Percentiles rank a stretch among this genome's conserved stretches.
Conservation (phyloP, 2,797 vertebrate species). For the Gallinago stenura region DNA sequence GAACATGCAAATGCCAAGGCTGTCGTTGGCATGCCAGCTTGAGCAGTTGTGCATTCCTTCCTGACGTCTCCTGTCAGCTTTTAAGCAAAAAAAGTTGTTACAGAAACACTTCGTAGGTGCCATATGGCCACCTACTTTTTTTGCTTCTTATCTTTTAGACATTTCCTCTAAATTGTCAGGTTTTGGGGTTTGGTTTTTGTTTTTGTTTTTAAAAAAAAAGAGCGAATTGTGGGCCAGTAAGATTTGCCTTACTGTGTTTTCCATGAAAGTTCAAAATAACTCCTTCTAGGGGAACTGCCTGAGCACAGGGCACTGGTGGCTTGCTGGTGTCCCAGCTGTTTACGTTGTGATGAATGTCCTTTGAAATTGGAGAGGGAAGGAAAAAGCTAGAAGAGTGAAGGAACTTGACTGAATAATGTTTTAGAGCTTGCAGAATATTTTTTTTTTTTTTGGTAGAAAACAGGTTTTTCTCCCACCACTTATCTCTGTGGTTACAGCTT, state of each 20-base stretch:
- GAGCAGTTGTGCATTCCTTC: neutral
- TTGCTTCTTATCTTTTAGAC: neutral
- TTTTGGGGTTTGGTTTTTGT: no score
- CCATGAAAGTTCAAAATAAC: neutral
- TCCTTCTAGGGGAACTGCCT: neutral
- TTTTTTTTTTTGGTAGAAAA: neutral
- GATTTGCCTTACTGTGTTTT: neutral
- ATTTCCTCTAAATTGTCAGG: neutral
- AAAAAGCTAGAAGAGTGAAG: neutral
- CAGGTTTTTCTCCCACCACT: neutral
- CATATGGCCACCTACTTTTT: neutral
- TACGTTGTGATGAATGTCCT: neutral
- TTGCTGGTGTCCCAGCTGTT: neutral
- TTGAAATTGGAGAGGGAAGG: neutral
- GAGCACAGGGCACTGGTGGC: neutral
- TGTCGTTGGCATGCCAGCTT: neutral
- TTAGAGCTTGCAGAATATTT: neutral
- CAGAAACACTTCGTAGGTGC: neutral
- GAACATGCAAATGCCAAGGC: neutral
- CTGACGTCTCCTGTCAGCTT: neutral
- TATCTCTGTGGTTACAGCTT: neutral
- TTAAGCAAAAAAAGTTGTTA: neutral
- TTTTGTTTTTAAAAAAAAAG: neutral
- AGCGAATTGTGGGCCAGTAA: neutral
- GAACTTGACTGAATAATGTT: neutral